Evolutionary conservation across 2,797 vertebrate species (phyloP).

Genomic region (Sciaenops ocellatus): DNA sequence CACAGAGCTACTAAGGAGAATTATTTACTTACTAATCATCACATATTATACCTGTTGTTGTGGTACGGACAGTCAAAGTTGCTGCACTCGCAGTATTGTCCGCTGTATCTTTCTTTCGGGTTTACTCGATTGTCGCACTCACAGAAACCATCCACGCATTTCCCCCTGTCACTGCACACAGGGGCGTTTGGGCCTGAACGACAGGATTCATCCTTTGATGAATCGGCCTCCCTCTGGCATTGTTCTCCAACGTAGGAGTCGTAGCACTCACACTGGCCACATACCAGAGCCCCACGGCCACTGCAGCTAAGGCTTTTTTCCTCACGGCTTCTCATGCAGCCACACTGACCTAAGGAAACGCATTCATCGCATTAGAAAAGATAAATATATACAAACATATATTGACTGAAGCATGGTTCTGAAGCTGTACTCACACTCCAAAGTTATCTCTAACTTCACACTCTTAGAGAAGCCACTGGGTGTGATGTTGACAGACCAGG

Average conservation of each 20-base stretch:
- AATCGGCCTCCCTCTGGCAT: slow-evolving; percentile 13
- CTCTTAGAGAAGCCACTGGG: slow-evolving; percentile 51
- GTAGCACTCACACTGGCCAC: slow-evolving; percentile 58
- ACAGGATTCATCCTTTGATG: slow-evolving; percentile 10
- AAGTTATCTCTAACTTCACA: slow-evolving; percentile 51
- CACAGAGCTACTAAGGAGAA: not conserved
- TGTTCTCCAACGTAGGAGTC: slow-evolving; percentile 17
- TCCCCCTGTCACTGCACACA: slow-evolving; percentile 59
- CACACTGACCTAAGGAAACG: slow-evolving; percentile 62
- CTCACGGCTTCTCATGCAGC: slow-evolving; percentile 41
- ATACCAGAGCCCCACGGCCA: slow-evolving; percentile 43
- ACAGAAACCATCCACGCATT: slow-evolving; percentile 52
- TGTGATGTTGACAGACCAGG: slow-evolving; percentile 64
- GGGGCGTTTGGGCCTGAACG: not conserved
- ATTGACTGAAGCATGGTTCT: not conserved
- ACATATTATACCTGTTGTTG: slow-evolving; percentile 42
- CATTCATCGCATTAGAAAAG: not conserved
- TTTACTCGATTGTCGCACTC: slow-evolving; percentile 16
- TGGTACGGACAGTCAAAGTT: slow-evolving; percentile 59
- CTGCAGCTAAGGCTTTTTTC: slow-evolving; percentile 56
- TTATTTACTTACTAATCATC: not conserved
- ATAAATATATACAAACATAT: not conserved
- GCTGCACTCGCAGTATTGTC: slow-evolving; percentile 68
- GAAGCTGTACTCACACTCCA: slow-evolving; percentile 59
- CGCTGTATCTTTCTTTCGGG: slow-evolving; percentile 26